phyloP scores from a whole-genome alignment of 2,113 vertebrate species.

The Ptilorrhoa leucosticta region DNA sequence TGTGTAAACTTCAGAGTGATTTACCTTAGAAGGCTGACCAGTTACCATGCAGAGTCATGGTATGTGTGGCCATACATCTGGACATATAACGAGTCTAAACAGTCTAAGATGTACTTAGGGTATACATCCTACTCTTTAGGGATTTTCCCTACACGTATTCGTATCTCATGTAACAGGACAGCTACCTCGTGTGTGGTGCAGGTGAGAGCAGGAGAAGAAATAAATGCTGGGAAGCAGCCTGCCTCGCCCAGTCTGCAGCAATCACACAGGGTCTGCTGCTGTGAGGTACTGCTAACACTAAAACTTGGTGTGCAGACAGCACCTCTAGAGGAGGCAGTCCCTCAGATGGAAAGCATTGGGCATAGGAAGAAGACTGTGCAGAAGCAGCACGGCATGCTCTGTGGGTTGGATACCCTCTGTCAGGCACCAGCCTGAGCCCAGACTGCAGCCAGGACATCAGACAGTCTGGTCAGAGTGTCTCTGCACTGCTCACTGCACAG shows the following conservation, averaged over 20 bases:
- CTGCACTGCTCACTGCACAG: background rate
- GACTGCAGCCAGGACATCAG: background rate
- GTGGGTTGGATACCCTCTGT: background rate
- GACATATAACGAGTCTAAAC: background rate
- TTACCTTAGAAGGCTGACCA: background rate
- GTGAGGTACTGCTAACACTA: background rate
- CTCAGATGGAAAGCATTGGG: background rate
- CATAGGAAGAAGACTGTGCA: background rate
- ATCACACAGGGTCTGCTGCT: background rate
- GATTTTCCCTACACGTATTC: accelerated
- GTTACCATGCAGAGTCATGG: background rate
- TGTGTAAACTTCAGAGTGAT: background rate
- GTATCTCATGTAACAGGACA: too few species aligned
- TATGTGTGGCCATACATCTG: background rate
- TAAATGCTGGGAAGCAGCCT: background rate
- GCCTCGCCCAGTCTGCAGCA: background rate
- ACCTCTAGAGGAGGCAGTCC: background rate
- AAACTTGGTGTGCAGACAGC: background rate
- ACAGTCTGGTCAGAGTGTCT: background rate
- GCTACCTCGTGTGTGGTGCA: accelerated
- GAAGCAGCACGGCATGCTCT: accelerated
- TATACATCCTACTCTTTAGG: accelerated
- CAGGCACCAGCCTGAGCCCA: accelerated
- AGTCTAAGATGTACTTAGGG: background rate
- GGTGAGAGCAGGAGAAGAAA: background rate